A percentile compares a stretch with the other conserved stretches of the same genome.
Conservation (phyloP, 2,113 vertebrate genomes). For the Hippocampus guttulatus region DNA sequence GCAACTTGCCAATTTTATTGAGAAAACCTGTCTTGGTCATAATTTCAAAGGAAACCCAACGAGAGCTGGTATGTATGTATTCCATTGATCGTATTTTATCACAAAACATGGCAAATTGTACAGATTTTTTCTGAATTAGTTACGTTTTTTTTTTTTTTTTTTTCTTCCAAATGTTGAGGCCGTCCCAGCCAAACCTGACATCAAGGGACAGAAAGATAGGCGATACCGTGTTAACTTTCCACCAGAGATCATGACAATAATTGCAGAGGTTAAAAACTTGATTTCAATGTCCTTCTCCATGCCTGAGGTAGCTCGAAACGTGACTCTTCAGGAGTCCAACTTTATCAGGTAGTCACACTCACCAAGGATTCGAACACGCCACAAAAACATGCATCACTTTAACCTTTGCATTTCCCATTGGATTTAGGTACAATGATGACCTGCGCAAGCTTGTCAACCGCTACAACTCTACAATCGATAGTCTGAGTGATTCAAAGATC, state of each 20-base stretch:
- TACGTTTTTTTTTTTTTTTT: neutral
- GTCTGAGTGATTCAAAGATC: slow-evolving; percentile 10
- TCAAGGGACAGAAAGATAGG: neutral
- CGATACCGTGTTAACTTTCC: slow-evolving; percentile 12
- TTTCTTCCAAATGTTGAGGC: slow-evolving; percentile 20
- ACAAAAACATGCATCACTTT: neutral
- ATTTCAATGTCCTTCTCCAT: slow-evolving; percentile 8
- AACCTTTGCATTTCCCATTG: neutral
- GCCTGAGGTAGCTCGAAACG: slow-evolving; percentile 6
- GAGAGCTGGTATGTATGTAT: slow-evolving; percentile 48
- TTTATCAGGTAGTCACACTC: slow-evolving; percentile 6
- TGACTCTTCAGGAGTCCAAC: slow-evolving; percentile 6
- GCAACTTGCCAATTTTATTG: slow-evolving; percentile 70
- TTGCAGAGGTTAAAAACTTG: slow-evolving; percentile 3
- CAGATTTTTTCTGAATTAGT: neutral
- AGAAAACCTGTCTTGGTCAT: slow-evolving; percentile 74
- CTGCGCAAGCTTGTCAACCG: neutral
- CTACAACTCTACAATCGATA: slow-evolving; percentile 8
- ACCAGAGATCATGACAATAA: slow-evolving; percentile 1
- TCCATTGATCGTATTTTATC: neutral
- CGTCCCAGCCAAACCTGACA: slow-evolving; percentile 14
- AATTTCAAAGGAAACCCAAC: slow-evolving; percentile 12
- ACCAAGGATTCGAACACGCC: neutral
- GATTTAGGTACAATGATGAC: slow-evolving; percentile 5
- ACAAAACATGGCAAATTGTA: neutral